Evolutionary conservation across 2,797 vertebrate species (phyloP), one percentile per base, ranked within the genome.

Genomic region (Gallinago nigripennis): DNA sequence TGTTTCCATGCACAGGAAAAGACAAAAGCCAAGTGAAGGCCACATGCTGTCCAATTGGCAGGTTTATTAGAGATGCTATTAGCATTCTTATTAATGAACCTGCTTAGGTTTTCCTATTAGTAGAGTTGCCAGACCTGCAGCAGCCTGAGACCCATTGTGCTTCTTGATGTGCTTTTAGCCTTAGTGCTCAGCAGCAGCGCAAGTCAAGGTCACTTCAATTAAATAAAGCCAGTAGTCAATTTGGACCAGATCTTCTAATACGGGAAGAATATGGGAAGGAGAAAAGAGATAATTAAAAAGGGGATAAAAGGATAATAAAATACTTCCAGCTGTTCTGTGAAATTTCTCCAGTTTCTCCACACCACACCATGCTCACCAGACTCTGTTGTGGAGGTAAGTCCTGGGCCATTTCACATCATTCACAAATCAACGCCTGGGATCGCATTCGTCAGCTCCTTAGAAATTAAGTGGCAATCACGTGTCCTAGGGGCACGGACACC

Each of bases 311-410:
- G 11, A 21, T 23, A 31, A 28, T 1, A 43, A 56, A 41, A 10
- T 39, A 43, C 31, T 72, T 78, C 56, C 66, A 69, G 27, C 58
- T 25, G 12, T 41, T 30, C 16, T n/a, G 64, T 57, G 58, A 27
- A 17, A 24, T 66, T 11, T 66, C 46, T 81, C 31, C 27, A 5
- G n/a, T 45, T 77, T 37, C 46, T 56, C n/a, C 75, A 5, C 30
- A 9, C 13, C 33, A 20, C 35, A 6, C 6, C 5, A 1, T 9
- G 2, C 33, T 31, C 10, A 0, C 19, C 20, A 12, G 43, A 15
- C 53, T 69, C 25, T 53, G 9, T 2, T 6, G 14, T 4, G 77
- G 54, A 45, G 41, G 35, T 17, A 56, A 51, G 46, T 46, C 63
- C 25, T 48, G 71, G 39, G 20, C 24, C 27, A 2, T 19, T 75